Evolutionary conservation across 2,113 vertebrate genomes (phyloP).

Genomic region (Dasyurus viverrinus): DNA sequence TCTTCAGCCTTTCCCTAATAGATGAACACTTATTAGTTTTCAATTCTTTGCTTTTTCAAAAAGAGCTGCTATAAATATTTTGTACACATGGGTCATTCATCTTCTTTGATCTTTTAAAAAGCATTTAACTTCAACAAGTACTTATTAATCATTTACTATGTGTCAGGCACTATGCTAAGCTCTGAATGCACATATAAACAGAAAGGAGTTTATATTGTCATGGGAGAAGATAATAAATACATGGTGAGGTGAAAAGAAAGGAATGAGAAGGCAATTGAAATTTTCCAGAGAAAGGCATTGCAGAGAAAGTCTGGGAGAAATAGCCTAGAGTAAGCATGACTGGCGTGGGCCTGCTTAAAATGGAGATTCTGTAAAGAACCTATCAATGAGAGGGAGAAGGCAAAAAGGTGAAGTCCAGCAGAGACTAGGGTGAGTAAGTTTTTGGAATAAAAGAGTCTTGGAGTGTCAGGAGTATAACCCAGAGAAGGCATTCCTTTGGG

Average conservation of each 20-base stretch:
- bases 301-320: not conserved
- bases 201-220: not conserved
- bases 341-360: not conserved
- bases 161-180: not conserved
- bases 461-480: not conserved
- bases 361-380: not conserved
- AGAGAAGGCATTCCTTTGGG: not conserved
- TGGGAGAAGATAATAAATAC: not conserved
- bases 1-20: not conserved
- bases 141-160: not conserved
- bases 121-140: not conserved
- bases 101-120: not conserved
- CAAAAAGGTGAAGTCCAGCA: not conserved
- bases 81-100: not conserved
- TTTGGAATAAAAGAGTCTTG: not conserved
- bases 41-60: not conserved
- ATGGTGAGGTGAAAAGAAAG: not conserved
- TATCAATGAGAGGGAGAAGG: not conserved
- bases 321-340: not conserved
- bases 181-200: not conserved
- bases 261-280: not conserved
- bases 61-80: not conserved
- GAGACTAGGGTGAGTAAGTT: not conserved
- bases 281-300: not conserved
- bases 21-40: not conserved